phyloP scores from a whole-genome alignment of 2,797 vertebrate genomes.

The Helarctos malayanus region DNA sequence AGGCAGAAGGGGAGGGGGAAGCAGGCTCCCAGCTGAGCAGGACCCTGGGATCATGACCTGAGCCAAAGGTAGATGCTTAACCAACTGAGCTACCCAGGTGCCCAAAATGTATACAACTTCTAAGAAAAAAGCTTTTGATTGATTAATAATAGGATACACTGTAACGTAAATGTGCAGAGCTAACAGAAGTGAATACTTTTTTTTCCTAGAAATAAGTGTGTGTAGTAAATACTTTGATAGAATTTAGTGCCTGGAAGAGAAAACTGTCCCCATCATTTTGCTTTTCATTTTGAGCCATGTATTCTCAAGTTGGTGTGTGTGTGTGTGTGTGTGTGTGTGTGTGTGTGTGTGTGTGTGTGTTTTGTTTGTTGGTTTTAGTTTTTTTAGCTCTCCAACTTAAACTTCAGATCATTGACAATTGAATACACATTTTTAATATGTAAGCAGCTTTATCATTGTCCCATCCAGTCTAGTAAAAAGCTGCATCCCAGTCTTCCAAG shows the following conservation, averaged over 20 bases:
- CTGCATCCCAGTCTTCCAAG: neutral
- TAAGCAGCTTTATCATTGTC: neutral
- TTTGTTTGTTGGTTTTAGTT: neutral
- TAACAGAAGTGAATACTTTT: neutral
- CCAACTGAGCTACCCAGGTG: too few relatives aligned
- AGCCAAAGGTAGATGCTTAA: too few relatives aligned
- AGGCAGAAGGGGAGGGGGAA: too few relatives aligned
- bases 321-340: neutral
- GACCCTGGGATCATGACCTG: too few relatives aligned
- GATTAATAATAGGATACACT: neutral
- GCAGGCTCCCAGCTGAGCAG: too few relatives aligned
- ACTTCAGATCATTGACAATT: constrained; percentile 9
- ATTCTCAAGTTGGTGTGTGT: constrained; percentile 45
- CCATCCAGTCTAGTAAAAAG: neutral
- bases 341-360: neutral
- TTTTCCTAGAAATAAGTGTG: neutral
- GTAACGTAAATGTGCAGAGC: neutral
- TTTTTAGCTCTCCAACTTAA: constrained; percentile 26
- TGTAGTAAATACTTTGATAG: neutral
- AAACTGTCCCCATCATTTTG: neutral
- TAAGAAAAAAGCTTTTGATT: neutral
- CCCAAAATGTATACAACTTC: neutral
- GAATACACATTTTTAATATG: constrained; percentile 30
- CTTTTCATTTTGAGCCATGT: neutral
- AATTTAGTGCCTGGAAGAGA: neutral